Conservation (phyloP, 1,140 invertebrate genomes). For the Drosophila melanogaster region DNA sequence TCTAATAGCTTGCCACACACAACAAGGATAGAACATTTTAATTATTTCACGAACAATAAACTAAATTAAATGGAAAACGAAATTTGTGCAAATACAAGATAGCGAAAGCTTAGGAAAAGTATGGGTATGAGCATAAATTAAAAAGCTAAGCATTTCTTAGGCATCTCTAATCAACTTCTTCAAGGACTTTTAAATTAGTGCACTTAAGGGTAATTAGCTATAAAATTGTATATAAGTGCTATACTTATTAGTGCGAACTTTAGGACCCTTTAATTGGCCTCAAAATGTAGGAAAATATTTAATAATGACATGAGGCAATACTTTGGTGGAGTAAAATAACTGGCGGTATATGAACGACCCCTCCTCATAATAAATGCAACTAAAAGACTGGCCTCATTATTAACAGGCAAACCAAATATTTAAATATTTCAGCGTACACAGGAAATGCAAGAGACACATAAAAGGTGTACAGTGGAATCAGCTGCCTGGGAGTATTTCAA, state of each 20-base stretch:
- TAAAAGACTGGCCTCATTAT: slow-evolving; percentile 58
- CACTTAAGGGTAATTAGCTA: no score
- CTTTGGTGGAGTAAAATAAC: not conserved
- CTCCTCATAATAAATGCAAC: not conserved
- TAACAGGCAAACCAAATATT: slow-evolving; percentile 55
- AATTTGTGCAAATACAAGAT: not conserved
- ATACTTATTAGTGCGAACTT: not conserved
- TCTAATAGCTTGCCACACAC: slow-evolving; percentile 33
- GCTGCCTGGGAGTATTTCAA: slow-evolving; percentile 54
- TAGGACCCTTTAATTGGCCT: not conserved
- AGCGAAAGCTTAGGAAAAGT: not conserved
- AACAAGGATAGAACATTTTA: slow-evolving; percentile 53
- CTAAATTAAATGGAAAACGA: slow-evolving; percentile 61
- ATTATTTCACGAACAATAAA: slow-evolving; percentile 72
- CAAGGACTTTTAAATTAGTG: not conserved
- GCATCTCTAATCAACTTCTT: not conserved
- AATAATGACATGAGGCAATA: not conserved
- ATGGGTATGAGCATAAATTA: not conserved
- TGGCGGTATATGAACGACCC: slow-evolving; percentile 5
- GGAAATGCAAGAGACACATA: slow-evolving; percentile 2
- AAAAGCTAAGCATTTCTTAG: not conserved
- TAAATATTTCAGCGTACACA: slow-evolving; percentile 57
- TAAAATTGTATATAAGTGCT: not conserved
- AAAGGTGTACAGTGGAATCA: slow-evolving; percentile 33
- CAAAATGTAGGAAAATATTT: not conserved